Percentiles rank a stretch among this genome's conserved stretches.
These are phyloP conservation scores for Antennarius striatus DNA, from an alignment of 2,113 vertebrate species.

Conservation along the genomic window DNA sequence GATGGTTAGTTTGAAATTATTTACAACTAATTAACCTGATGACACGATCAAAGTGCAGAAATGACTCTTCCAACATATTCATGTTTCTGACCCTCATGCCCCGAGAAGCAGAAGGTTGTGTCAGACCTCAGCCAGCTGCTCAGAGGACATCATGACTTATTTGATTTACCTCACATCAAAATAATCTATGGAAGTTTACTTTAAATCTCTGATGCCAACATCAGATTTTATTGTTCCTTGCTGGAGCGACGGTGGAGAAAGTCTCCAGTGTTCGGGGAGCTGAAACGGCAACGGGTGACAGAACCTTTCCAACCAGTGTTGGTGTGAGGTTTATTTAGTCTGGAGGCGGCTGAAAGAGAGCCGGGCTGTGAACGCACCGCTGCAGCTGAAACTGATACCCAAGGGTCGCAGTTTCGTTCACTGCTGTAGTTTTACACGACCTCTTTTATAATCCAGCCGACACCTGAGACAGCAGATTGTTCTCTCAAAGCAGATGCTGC, in stretches of 20 bases:
- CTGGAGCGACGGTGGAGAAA: conserved; percentile 2
- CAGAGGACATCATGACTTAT: conserved; percentile 26
- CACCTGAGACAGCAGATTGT: conserved; percentile 8
- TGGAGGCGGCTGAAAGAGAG: conserved; percentile 39
- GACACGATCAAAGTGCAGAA: not conserved
- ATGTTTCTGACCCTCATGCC: not conserved
- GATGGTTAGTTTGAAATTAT: too few species aligned
- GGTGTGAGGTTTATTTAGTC: conserved; percentile 65
- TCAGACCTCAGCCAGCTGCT: conserved; percentile 30
- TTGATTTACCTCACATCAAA: conserved; percentile 18
- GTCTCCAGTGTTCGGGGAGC: conserved; percentile 18
- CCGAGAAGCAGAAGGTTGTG: not conserved
- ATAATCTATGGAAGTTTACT: conserved; percentile 5
- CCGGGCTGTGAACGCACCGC: not conserved
- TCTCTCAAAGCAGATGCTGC: conserved; percentile 5
- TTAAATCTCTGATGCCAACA: not conserved
- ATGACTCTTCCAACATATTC: not conserved
- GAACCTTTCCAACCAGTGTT: conserved; percentile 50
- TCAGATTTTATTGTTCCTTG: conserved; percentile 26
- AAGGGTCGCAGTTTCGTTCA: not conserved
- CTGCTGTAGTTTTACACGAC: conserved; percentile 14
- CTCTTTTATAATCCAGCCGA: conserved; percentile 11
- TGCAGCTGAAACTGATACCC: conserved; percentile 23
- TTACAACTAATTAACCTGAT: too few species aligned
- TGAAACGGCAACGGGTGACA: conserved; percentile 25